Conservation (phyloP, 2,113 vertebrate genomes). For the Andinoacara biseriatus region DNA sequence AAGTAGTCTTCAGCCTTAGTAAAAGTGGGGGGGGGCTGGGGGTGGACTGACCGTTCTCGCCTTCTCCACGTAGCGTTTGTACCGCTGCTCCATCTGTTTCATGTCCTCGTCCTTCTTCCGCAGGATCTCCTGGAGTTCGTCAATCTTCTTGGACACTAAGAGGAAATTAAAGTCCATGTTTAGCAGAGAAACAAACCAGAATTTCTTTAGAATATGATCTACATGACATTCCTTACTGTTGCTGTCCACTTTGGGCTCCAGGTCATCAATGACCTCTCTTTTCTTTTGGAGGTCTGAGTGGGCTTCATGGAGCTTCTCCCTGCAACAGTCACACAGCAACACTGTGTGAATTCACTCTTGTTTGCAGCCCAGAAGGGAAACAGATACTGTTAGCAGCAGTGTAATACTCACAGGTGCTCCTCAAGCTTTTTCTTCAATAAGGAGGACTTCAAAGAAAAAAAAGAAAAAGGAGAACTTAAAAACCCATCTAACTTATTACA, state of each 20-base stretch:
- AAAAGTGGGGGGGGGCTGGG: fast-evolving
- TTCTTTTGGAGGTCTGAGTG: slow-evolving; percentile 92
- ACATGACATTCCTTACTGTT: slow-evolving; percentile 78
- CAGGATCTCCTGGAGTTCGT: slow-evolving; percentile 87
- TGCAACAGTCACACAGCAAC: slow-evolving; percentile 44
- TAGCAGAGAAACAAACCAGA: not conserved
- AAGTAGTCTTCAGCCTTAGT: too few species aligned
- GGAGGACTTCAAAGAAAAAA: slow-evolving; percentile 76
- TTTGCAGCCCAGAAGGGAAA: not conserved
- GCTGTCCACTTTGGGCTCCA: slow-evolving; percentile 84
- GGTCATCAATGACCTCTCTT: slow-evolving; percentile 86
- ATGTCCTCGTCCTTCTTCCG: slow-evolving; percentile 90
- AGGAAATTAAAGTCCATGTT: not conserved
- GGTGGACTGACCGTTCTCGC: slow-evolving; percentile 81
- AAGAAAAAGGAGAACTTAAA: not conserved
- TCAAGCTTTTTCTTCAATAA: slow-evolving; percentile 90
- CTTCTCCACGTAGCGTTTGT: slow-evolving; percentile 87
- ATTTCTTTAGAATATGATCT: not conserved
- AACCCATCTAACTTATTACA: not conserved
- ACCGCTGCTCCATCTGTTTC: slow-evolving; percentile 89
- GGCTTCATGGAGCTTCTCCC: slow-evolving; percentile 89
- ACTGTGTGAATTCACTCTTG: not conserved
- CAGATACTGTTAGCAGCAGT: not conserved
- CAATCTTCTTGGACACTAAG: slow-evolving; percentile 83
- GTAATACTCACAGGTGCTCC: slow-evolving; percentile 88